Evolutionary conservation across 2,888 invertebrate genomes (phyloP), one percentile per base, ranked within the genome.

Genomic region (Lingula anatina): DNA sequence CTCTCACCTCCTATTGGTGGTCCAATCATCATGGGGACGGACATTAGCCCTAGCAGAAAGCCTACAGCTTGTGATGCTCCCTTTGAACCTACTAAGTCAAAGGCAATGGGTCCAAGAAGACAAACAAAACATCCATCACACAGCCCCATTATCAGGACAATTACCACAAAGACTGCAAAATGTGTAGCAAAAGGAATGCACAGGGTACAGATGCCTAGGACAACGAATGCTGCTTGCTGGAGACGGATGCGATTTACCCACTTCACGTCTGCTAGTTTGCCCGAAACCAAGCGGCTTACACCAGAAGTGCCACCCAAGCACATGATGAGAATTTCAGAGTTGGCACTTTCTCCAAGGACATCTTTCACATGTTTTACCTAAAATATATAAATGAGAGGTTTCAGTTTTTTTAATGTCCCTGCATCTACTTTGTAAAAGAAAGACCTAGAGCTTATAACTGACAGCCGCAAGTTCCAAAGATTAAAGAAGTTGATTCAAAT

Each of bases 41-140:
- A 89, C 55, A 90, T 89, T 53, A 93, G 78, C 2, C 92, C 92
- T 42, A 94, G 79, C 62, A 94, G 81, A 67, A 89, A 92, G 0
- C 94, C 93, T 62, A 94, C 91, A 0, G 90, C 93, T 75, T 94
- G 93, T 0, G 91, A 87, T 0, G 92, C 94, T 25, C 86, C 86
- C 46, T 81, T 79, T 36, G 83, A 83, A 0, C 93, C 94, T 60
- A 91, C 90, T 51, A 94, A 81, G 71, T 93, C 89, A 70, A 90
- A 89, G 1, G 93, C 93, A 59, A 94, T 90, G 0, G 94, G 93
- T 0, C 94, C 93, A 44, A 95, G 80, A 41, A 95, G 81, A 5
- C 91, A 86, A 62, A 95, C 89, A 73, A 94, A 93, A 60, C 91
- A 91, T 42, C 94, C 94, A 71, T 95, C 94, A 67, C 90, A 91